Base-by-base conservation (phyloP, 1,140 invertebrate genomes). In the Brachionus sp. region DNA sequence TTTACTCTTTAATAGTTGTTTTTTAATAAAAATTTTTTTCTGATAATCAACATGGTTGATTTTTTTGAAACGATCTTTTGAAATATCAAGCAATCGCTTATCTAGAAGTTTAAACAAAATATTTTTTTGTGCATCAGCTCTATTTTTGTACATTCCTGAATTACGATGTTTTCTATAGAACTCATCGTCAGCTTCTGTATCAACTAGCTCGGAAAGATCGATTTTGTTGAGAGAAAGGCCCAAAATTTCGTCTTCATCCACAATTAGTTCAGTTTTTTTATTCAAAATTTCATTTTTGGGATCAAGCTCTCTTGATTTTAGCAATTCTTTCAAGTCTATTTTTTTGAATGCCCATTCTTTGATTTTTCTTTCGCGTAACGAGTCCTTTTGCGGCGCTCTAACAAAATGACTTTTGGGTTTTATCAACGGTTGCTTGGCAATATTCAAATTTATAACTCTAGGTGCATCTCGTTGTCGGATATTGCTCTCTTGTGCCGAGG, bases 81-180 rank as follows among this genome's bases (percentile, higher is more conserved):
- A 75, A 25, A 75, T 46, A 25, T 75, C 70, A 10, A 75, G 37
- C 33, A 75, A 46, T 23, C 42, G 37, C 10, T 44, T 75, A 46
- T 75, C 70, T 25, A 75, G n/a, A 1, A 75, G 25, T 35, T 75
- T 75, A 46, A 29, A 75, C 0, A 75, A 19, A 13, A 75, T 75
- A 75, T 75, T 75, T 35, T 75, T 75, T 39, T 75, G 39, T 46
- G 70, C 70, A 50, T 75, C 70, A 19, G 70, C 70, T 75, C 33
- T 75, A 75, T 75, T 75, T 75, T 75, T 75, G 25, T 75, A 75
- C 70, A 75, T 75, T 35, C 70, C 70, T 25, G 70, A 75, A 75
- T 75, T 75, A 25, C 70, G 25, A 39, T 75, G 70, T 25, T 75
- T 39, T 46, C 70, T 44, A 23, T 75, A 75, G 23, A 75, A 75